phyloP scores from a whole-genome alignment of 30 jellyfish, hydroid and myxozoan genomes.

The Phacellophora camtschatica region DNA sequence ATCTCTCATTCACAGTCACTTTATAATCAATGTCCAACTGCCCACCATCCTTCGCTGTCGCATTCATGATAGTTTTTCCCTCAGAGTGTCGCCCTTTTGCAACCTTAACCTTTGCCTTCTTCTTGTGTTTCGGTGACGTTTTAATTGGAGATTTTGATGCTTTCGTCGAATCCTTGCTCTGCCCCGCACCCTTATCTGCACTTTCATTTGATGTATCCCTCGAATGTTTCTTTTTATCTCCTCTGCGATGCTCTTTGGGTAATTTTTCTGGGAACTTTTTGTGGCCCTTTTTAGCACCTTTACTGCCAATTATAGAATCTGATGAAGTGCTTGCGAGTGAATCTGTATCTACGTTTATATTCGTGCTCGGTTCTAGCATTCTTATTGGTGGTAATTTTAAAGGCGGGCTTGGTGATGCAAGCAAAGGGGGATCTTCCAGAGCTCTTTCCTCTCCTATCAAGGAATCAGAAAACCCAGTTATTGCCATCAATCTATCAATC shows the following conservation, averaged over 20 bases:
- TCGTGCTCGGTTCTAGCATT: background rate
- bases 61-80: slow-evolving; percentile 15
- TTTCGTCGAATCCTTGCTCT: background rate
- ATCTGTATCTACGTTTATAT: background rate
- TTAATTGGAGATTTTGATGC: slow-evolving; percentile 21
- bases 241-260: background rate
- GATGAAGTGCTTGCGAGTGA: background rate
- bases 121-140: slow-evolving; percentile 6
- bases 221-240: background rate
- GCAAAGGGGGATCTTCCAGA: background rate
- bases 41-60: slow-evolving; percentile 10
- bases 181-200: background rate
- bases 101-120: background rate
- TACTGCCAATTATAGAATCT: too few species aligned
- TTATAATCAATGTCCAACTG: background rate
- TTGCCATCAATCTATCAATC: too few species aligned
- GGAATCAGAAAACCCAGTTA: slow-evolving; percentile 41
- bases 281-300: too few species aligned
- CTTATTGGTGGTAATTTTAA: slow-evolving; percentile 35
- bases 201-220: background rate
- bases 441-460: slow-evolving; percentile 70
- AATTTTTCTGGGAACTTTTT: too few species aligned
- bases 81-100: background rate
- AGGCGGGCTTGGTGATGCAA: slow-evolving; percentile 8
- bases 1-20: background rate